These are phyloP conservation scores for Callimorpha dominula DNA, from an alignment of 2,888 invertebrate species.

Conservation along the genomic window DNA sequence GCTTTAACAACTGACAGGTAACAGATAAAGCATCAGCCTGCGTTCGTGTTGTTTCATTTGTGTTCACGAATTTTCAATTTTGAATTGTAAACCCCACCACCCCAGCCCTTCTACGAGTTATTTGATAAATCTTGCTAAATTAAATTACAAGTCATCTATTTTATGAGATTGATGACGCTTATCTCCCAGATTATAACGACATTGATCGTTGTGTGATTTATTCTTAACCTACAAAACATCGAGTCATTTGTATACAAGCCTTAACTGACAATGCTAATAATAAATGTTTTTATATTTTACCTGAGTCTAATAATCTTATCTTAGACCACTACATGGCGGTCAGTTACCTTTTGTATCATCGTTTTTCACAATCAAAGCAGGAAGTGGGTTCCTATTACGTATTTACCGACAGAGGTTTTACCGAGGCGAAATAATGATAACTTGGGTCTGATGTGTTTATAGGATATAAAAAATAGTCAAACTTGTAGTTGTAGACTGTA, in stretches of 20 bases:
- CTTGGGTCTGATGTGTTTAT: too few relatives aligned
- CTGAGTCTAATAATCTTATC: too few relatives aligned
- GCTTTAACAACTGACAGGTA: background rate
- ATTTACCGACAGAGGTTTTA: too few relatives aligned
- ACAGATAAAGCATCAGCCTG: background rate
- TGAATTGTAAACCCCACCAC: background rate
- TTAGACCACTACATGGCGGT: too few relatives aligned
- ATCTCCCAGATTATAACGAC: background rate
- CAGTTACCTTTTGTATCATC: too few relatives aligned
- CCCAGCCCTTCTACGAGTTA: background rate
- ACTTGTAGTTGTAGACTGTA: too few relatives aligned
- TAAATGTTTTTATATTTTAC: too few relatives aligned
- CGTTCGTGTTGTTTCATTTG: background rate
- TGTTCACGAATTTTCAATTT: background rate
- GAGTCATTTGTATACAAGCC: background rate
- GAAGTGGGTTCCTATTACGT: too few relatives aligned
- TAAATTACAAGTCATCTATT: background rate
- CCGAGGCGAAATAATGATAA: too few relatives aligned
- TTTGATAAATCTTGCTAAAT: background rate
- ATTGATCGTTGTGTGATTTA: background rate
- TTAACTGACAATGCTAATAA: too few relatives aligned
- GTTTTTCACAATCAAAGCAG: too few relatives aligned
- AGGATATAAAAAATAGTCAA: too few relatives aligned
- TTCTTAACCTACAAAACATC: background rate
- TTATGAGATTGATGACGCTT: background rate